Evolutionary conservation across 2,888 invertebrate genomes (phyloP), one percentile per base, ranked within the genome.

Genomic region (Lamellibrachia columna): DNA sequence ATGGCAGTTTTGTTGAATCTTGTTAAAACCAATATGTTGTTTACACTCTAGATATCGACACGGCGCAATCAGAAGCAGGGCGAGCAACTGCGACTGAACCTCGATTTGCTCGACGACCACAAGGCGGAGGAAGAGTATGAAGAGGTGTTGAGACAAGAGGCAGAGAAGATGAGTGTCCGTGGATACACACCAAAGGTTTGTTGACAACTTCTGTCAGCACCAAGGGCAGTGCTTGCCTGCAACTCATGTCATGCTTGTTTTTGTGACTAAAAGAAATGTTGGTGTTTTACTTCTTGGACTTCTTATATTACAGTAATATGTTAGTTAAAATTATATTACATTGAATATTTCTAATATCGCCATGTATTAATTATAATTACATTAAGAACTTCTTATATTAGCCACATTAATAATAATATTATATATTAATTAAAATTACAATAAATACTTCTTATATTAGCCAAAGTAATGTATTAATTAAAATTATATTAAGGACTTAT

Each of bases 101-200:
- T 94, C 55, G 96, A 95, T 53, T 92, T 95, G 28, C 94, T 94
- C 28, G 94, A 94, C 55, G 95, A 96, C 52, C 93, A 94, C 58
- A 60, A 94, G 52, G 95, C 95, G 9, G 95, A 95, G 93, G 93
- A 94, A 92, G 95, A 95, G 9, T 96, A 96, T 92, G 95, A 96
- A 55, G 95, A 95, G 52, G 94, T 96, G 93, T 93, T 96, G 93
- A 92, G 93, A 58, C 95, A 95, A 92, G 96, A 96, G 93, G 96
- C 96, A 4, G 94, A 95, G 92, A 94, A 95, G 90, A 93, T 96
- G 94, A 95, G 94, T 40, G 91, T 95, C 3, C 92, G 93, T 22
- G 95, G 95, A 8, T 96, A 94, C 92, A 94, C 94, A 90, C 95
- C 96, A 9, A 94, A 94, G 94, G 96, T 95, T 22, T 75, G 75